Conservation (phyloP, 2,113 vertebrate species). For the Pipa parva region DNA sequence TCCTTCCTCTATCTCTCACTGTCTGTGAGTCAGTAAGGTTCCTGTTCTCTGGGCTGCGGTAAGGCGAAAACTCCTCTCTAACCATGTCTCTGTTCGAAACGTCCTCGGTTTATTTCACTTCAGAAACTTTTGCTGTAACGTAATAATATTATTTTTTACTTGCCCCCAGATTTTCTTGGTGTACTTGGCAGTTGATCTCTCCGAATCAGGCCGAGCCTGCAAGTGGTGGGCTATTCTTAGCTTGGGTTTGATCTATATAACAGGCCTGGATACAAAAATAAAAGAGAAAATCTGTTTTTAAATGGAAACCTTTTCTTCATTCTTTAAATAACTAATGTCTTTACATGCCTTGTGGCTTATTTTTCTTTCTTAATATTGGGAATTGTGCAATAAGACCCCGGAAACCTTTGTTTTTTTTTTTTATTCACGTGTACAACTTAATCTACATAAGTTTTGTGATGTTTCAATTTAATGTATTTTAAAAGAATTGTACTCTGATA, state of each 20-base stretch:
- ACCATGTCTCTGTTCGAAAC: background rate
- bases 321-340: background rate
- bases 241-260: conserved; percentile 1
- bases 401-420: too few species aligned
- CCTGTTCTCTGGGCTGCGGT: conserved; percentile 40
- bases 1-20: background rate
- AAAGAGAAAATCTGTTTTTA: background rate
- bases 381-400: too few species aligned
- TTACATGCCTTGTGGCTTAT: too few species aligned
- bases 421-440: too few species aligned
- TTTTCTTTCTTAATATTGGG: too few species aligned
- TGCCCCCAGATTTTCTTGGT: background rate
- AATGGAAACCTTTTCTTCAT: background rate
- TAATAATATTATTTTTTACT: background rate
- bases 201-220: conserved; percentile 15
- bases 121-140: background rate
- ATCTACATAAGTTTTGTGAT: too few species aligned
- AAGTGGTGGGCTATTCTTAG: conserved; percentile 26
- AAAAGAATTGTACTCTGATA: too few species aligned
- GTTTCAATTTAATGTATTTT: too few species aligned
- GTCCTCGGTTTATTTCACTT: background rate
- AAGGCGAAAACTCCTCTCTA: conserved; percentile 45
- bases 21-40: conserved; percentile 28
- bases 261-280: background rate
- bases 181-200: background rate